Conservation (phyloP, 1,140 invertebrate genomes). For the Cataglyphis hispanica region DNA sequence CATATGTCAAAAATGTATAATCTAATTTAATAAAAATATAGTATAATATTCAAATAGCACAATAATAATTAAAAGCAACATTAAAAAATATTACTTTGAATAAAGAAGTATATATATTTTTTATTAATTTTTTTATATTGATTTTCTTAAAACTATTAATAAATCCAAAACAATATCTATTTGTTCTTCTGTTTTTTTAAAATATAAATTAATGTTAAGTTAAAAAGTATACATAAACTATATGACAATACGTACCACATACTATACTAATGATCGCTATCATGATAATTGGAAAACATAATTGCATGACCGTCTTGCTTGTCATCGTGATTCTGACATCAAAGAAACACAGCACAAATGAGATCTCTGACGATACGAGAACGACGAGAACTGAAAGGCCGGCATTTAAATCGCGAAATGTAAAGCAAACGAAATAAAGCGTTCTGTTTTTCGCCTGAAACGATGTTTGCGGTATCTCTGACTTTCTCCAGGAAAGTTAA, state of each 20-base stretch:
- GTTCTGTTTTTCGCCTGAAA: background rate
- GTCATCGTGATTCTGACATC: constrained; percentile 23
- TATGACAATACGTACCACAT: constrained; percentile 33
- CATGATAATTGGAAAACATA: constrained; percentile 22
- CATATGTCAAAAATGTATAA: background rate
- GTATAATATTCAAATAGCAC: background rate
- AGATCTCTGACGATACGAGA: background rate
- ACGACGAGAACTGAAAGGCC: constrained; percentile 23
- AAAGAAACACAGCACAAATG: constrained; percentile 7
- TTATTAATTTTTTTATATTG: background rate
- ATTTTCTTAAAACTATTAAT: background rate
- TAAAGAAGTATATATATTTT: background rate
- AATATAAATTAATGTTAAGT: constrained; percentile 25
- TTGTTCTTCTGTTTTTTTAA: background rate
- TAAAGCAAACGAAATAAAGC: constrained; percentile 50
- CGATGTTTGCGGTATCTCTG: constrained; percentile 30
- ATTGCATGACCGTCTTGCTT: background rate
- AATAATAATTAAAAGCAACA: background rate
- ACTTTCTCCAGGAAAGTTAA: constrained; percentile 80
- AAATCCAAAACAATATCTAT: background rate
- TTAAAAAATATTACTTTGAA: background rate
- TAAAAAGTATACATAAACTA: background rate
- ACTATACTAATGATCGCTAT: background rate
- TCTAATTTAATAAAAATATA: background rate
- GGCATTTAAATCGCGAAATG: constrained; percentile 30